Conservation (phyloP, 2,888 invertebrate species). For the Hirtodrosophila histrioides region DNA sequence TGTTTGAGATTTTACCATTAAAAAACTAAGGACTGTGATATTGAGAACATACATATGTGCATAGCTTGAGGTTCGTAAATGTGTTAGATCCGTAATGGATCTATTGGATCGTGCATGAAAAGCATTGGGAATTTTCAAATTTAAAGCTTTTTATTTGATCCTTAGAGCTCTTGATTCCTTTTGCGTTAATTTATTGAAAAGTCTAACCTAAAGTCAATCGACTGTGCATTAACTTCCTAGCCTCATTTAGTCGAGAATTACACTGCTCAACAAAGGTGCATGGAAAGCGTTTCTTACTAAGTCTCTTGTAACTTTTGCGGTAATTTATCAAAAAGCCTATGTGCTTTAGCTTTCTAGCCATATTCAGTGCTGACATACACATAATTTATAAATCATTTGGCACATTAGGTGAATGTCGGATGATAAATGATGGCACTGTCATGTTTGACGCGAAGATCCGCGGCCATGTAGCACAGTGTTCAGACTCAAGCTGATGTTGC, state of each 20-base stretch:
- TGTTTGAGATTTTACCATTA: too few species aligned
- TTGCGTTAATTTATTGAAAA: background rate
- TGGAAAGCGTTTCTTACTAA: background rate
- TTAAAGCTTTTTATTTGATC: too few species aligned
- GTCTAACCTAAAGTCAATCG: too few species aligned
- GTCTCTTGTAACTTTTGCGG: slow-evolving; percentile 1
- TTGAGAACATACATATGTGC: too few species aligned
- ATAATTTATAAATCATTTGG: slow-evolving; percentile 41
- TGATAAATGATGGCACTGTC: slow-evolving; percentile 64
- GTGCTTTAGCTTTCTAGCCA: background rate
- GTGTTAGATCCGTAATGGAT: too few species aligned
- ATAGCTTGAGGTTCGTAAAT: too few species aligned
- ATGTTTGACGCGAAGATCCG: slow-evolving; percentile 1
- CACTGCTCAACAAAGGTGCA: slow-evolving; percentile 28
- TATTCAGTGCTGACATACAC: slow-evolving; percentile 22
- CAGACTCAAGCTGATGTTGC: slow-evolving; percentile 12
- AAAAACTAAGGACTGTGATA: too few species aligned
- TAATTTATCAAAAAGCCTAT: slow-evolving; percentile 39
- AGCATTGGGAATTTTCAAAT: too few species aligned
- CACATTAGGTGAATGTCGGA: slow-evolving; percentile 40
- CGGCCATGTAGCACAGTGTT: slow-evolving; percentile 47
- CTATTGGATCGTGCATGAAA: background rate
- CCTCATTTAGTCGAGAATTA: background rate
- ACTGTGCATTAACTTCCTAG: too few species aligned
- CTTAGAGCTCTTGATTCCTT: background rate